Evolutionary conservation across 2,888 invertebrate species (phyloP).

Genomic region (Andrena bicolor): DNA sequence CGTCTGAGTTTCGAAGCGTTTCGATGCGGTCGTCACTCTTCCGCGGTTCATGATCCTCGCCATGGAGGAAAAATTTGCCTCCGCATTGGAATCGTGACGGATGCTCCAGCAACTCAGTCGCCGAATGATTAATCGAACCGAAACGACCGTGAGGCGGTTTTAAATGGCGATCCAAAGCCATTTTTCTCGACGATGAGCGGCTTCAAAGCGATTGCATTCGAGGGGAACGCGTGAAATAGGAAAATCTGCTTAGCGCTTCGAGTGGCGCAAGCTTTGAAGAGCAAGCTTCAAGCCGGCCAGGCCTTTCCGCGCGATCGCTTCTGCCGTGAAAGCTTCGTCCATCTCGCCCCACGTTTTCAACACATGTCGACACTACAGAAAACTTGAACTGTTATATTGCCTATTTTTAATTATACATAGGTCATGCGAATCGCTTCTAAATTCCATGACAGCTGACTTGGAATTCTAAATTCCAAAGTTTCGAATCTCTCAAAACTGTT

Average conservation of each 20-base stretch:
- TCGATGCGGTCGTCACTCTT: slow-evolving; percentile 66
- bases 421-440: too few species aligned
- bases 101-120: slow-evolving; percentile 37
- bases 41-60: slow-evolving; percentile 55
- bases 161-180: slow-evolving; percentile 14
- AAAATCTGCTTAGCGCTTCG: background rate
- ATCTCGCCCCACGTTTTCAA: too few species aligned
- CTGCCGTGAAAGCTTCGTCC: too few species aligned
- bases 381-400: too few species aligned
- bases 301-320: too few species aligned
- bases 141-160: slow-evolving; percentile 31
- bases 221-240: background rate
- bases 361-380: too few species aligned
- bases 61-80: slow-evolving; percentile 47
- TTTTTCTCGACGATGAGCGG: background rate
- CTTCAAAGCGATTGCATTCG: background rate
- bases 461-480: too few species aligned
- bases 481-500: too few species aligned
- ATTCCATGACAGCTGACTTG: too few species aligned
- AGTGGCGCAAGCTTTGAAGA: too few species aligned
- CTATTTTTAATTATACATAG: too few species aligned
- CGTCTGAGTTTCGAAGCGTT: slow-evolving; percentile 76
- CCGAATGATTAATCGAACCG: slow-evolving; percentile 37
- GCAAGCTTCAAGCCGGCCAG: too few species aligned
- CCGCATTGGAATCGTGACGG: slow-evolving; percentile 49